phyloP scores from a whole-genome alignment of 35 echinoderm and acorn worm species.

The Chiridota heheva region DNA sequence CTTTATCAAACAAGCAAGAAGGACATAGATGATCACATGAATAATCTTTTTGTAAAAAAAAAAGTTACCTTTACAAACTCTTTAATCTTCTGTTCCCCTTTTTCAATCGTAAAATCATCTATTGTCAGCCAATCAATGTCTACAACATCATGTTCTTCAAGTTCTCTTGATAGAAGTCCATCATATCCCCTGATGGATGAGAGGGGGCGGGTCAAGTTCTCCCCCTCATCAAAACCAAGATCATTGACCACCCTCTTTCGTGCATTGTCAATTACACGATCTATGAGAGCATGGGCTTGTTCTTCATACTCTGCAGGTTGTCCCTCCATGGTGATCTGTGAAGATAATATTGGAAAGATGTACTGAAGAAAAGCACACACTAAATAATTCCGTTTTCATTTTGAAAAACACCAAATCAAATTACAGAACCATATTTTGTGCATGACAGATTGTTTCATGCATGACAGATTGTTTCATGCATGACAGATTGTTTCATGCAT shows the following conservation, averaged over 20 bases:
- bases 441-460: no score
- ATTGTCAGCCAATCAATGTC: constrained; percentile 89
- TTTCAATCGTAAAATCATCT: constrained; percentile 78
- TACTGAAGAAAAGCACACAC: no score
- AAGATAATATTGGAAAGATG: no score
- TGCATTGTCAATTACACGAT: constrained; percentile 90
- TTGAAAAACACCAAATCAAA: no score
- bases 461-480: no score
- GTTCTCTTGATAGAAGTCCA: constrained; percentile 70
- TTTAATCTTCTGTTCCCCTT: constrained; percentile 79
- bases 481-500: no score
- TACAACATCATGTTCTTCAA: constrained; percentile 71
- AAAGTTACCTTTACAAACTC: constrained; percentile 95
- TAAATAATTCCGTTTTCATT: no score
- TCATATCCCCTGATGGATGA: constrained; percentile 82
- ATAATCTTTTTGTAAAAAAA: no score
- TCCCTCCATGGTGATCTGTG: no score
- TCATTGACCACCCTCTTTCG: constrained; percentile 71
- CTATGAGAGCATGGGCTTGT: constrained; percentile 84
- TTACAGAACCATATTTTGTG: no score
- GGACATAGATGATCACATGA: no score
- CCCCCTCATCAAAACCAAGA: constrained; percentile 33
- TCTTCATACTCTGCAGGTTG: constrained; percentile 62
- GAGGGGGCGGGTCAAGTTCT: constrained; percentile 54
- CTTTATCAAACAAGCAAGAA: no score